Conservation (phyloP, 2,888 invertebrate species). For the Rhodophaea formosa region DNA sequence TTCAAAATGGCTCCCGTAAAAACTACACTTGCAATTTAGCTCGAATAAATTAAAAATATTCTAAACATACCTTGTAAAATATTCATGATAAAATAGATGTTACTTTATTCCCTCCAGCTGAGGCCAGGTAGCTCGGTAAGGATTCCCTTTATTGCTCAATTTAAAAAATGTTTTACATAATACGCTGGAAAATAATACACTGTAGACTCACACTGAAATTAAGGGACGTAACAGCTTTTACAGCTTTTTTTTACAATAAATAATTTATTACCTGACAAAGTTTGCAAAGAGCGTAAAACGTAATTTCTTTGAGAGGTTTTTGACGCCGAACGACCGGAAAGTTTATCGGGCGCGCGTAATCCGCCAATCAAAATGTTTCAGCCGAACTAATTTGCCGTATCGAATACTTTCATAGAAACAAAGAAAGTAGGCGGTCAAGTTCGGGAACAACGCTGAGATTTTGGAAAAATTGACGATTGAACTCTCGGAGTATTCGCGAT, state of each 20-base stretch:
- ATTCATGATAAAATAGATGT: constrained; percentile 65
- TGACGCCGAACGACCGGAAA: constrained; percentile 39
- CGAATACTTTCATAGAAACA: constrained; percentile 48
- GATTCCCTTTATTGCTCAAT: constrained; percentile 70
- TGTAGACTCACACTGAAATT: constrained; percentile 51
- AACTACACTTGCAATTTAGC: neutral
- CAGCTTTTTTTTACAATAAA: constrained; percentile 26
- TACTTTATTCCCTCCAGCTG: constrained; percentile 64
- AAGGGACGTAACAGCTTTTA: constrained; percentile 46
- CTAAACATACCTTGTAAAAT: constrained; percentile 49
- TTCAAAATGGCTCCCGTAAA: constrained; percentile 10
- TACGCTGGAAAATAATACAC: constrained; percentile 62
- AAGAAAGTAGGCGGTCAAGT: constrained; percentile 53
- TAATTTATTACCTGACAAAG: constrained; percentile 26
- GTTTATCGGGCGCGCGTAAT: constrained; percentile 41
- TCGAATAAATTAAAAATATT: constrained; percentile 45
- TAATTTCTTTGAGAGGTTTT: constrained; percentile 45
- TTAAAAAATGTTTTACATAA: constrained; percentile 70
- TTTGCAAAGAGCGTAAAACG: constrained; percentile 20
- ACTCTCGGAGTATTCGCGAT: constrained; percentile 60
- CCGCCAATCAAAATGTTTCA: constrained; percentile 43
- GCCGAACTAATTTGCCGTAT: constrained; percentile 49
- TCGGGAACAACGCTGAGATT: constrained; percentile 50
- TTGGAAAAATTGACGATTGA: constrained; percentile 54
- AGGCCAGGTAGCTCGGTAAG: constrained; percentile 56